phyloP scores from a whole-genome alignment of 2,888 invertebrate genomes.

The Plagiodera versicolora region DNA sequence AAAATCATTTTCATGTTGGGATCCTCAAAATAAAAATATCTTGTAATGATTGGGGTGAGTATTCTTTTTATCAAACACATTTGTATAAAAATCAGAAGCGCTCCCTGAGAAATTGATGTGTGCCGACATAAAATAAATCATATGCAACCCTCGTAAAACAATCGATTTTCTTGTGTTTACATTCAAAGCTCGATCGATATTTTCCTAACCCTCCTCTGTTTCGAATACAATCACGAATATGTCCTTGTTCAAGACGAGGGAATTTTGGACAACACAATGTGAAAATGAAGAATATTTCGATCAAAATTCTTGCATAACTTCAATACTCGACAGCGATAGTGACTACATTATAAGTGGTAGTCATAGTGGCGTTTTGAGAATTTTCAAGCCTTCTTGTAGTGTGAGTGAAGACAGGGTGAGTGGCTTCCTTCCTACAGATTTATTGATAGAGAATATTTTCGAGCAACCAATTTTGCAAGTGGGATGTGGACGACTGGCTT shows the following conservation, averaged over 20 bases:
- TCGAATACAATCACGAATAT: conserved; percentile 56
- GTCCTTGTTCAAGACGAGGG: conserved; percentile 91
- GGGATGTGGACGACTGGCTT: conserved; percentile 79
- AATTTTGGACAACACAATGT: conserved; percentile 83
- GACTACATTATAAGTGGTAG: conserved; percentile 80
- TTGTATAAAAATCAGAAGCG: too few species aligned
- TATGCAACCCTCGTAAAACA: neutral
- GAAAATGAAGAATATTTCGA: conserved; percentile 63
- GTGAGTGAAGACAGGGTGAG: conserved; percentile 52
- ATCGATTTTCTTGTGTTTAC: conserved; percentile 7
- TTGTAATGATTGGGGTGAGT: too few species aligned
- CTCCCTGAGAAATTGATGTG: too few species aligned
- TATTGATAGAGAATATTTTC: conserved; percentile 77
- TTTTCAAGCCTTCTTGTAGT: conserved; percentile 66
- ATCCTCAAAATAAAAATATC: too few species aligned
- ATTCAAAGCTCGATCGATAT: conserved; percentile 3
- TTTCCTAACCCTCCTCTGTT: conserved; percentile 1
- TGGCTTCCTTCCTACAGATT: conserved; percentile 62
- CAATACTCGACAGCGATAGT: conserved; percentile 62
- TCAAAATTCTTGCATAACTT: conserved; percentile 56
- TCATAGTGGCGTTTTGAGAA: conserved; percentile 76
- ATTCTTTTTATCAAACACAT: too few species aligned
- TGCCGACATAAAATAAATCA: neutral
- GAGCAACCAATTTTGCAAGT: conserved; percentile 77
- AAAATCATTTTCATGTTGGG: too few species aligned